Percentiles rank a stretch among this genome's conserved stretches.
phyloP scores from a whole-genome alignment of 2,888 invertebrate genomes.

The Drosophila nr. perissopoda region DNA sequence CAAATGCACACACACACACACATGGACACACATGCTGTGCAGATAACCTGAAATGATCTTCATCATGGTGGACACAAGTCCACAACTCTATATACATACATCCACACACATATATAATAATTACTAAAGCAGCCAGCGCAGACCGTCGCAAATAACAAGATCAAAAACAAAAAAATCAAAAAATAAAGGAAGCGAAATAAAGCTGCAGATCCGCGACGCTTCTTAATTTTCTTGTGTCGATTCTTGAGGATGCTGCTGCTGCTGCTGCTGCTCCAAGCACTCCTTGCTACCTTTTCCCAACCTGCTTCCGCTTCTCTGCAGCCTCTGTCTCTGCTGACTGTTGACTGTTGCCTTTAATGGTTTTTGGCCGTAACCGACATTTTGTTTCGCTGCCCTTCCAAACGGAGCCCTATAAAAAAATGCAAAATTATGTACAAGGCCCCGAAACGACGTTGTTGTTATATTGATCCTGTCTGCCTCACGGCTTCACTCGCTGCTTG shows the following conservation, averaged over 20 bases:
- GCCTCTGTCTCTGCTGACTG: background rate
- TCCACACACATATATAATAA: slow-evolving; percentile 67
- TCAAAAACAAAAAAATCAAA: slow-evolving; percentile 32
- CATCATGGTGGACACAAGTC: slow-evolving; percentile 71
- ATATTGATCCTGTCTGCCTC: slow-evolving; percentile 75
- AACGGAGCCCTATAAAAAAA: slow-evolving; percentile 67
- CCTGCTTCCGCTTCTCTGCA: background rate
- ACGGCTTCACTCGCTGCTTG: slow-evolving; percentile 29
- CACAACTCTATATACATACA: slow-evolving; percentile 54
- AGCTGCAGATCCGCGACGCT: slow-evolving; percentile 47
- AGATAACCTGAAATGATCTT: slow-evolving; percentile 68
- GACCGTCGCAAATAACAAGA: slow-evolving; percentile 61
- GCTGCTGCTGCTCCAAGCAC: slow-evolving; percentile 2
- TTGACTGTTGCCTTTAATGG: slow-evolving; percentile 71
- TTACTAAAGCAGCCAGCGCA: slow-evolving; percentile 59
- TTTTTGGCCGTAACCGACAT: slow-evolving; percentile 83
- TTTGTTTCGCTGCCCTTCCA: slow-evolving; percentile 67
- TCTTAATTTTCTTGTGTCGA: slow-evolving; percentile 70
- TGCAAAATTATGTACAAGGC: slow-evolving; percentile 82
- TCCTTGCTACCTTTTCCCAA: background rate
- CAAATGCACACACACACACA: slow-evolving; percentile 10
- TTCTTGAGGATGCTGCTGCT: slow-evolving; percentile 35
- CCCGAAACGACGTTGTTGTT: slow-evolving; percentile 72
- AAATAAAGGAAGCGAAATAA: slow-evolving; percentile 14
- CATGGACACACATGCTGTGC: slow-evolving; percentile 1